These are phyloP conservation scores for Onchidella celtica DNA, from an alignment of 2,888 invertebrate genomes.

Conservation along the genomic window DNA sequence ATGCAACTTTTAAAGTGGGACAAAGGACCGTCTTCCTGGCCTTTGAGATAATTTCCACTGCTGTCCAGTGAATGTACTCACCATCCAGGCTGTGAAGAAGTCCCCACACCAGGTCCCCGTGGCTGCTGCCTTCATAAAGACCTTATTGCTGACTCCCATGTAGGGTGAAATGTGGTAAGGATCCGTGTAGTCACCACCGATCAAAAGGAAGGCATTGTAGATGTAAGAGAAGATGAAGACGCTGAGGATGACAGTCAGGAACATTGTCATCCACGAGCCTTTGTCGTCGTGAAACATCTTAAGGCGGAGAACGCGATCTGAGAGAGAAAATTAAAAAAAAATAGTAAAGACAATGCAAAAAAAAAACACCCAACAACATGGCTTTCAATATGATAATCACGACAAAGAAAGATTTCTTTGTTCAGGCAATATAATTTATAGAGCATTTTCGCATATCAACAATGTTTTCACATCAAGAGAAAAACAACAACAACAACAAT, in stretches of 20 bases:
- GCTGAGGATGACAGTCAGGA: constrained; percentile 80
- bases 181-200: constrained; percentile 76
- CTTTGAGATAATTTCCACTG: no score
- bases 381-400: no score
- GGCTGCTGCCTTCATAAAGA: constrained; percentile 82
- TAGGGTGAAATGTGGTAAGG: constrained; percentile 80
- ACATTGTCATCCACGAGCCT: constrained; percentile 83
- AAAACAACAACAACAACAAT: no score
- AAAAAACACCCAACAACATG: no score
- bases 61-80: constrained; percentile 60
- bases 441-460: no score
- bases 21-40: no score
- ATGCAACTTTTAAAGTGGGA: no score
- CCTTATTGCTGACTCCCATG: constrained; percentile 81
- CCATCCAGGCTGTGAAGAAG: constrained; percentile 82
- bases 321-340: background rate
- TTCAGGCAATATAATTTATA: no score
- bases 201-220: constrained; percentile 81
- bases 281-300: constrained; percentile 82
- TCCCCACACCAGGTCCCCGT: constrained; percentile 83
- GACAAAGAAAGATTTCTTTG: no score
- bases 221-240: constrained; percentile 81
- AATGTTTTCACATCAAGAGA: no score
- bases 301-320: constrained; percentile 79
- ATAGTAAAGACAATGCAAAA: background rate